phyloP scores from a whole-genome alignment of 2,888 invertebrate genomes.

The Unio delphinus region DNA sequence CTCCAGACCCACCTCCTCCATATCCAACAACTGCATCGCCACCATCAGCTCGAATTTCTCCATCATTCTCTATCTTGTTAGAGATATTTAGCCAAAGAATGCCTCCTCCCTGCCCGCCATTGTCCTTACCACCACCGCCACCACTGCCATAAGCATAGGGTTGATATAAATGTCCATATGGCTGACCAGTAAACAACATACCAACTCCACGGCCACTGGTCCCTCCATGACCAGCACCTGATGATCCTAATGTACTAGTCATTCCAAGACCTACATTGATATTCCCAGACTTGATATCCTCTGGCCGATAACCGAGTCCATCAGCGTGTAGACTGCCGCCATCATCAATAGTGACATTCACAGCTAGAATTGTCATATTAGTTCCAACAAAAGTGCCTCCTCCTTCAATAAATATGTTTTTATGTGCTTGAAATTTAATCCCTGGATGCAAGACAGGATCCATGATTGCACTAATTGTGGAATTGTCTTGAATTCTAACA shows the following conservation, averaged over 20 bases:
- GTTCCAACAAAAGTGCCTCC: constrained; percentile 50
- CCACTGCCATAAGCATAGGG: constrained; percentile 50
- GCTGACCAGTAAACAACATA: constrained; percentile 43
- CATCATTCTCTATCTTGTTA: constrained; percentile 44
- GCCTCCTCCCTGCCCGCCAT: constrained; percentile 53
- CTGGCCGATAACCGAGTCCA: constrained; percentile 42
- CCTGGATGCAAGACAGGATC: constrained; percentile 44
- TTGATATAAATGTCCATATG: constrained; percentile 55
- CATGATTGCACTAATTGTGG: constrained; percentile 41
- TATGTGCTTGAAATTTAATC: constrained; percentile 34
- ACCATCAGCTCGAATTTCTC: constrained; percentile 47
- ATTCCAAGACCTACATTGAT: constrained; percentile 47
- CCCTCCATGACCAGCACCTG: constrained; percentile 60
- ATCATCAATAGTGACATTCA: constrained; percentile 52
- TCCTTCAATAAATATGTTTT: constrained; percentile 51
- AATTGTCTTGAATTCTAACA: constrained; percentile 53
- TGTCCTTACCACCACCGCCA: constrained; percentile 40
- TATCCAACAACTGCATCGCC: constrained; percentile 26
- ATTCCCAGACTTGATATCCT: constrained; percentile 18
- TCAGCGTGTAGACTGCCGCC: constrained; percentile 51
- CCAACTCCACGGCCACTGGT: constrained; percentile 52
- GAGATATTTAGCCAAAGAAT: constrained; percentile 41
- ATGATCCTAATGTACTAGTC: constrained; percentile 39
- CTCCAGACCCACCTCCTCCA: constrained; percentile 58
- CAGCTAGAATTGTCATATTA: constrained; percentile 38